A percentile compares a stretch with the other conserved stretches of the same genome.
Conservation (phyloP, 1,140 invertebrate genomes). For the Spodoptera frugiperda region DNA sequence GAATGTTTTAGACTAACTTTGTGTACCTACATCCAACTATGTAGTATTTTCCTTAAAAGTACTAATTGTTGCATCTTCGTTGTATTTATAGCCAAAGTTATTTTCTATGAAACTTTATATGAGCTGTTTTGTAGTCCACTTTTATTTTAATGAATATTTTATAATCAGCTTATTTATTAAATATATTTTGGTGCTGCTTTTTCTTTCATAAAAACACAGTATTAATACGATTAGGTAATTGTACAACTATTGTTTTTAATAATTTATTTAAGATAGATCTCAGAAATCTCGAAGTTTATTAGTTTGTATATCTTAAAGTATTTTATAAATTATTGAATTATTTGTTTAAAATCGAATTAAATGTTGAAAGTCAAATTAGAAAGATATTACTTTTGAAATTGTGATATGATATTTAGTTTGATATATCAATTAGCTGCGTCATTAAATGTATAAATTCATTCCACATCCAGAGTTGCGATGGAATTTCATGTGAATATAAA, state of each 20-base stretch:
- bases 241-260: slow-evolving; percentile 50
- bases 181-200: slow-evolving; percentile 34
- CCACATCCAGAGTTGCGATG: slow-evolving; percentile 47
- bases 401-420: slow-evolving; percentile 55
- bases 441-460: slow-evolving; percentile 40
- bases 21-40: neutral
- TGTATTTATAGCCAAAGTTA: slow-evolving; percentile 29
- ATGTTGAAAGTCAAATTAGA: slow-evolving; percentile 46
- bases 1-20: too few species aligned
- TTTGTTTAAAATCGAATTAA: slow-evolving; percentile 46
- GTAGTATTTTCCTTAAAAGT: neutral
- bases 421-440: slow-evolving; percentile 33
- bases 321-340: slow-evolving; percentile 39
- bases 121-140: neutral
- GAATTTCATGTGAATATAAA: slow-evolving; percentile 52
- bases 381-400: slow-evolving; percentile 39
- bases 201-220: slow-evolving; percentile 55
- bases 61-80: slow-evolving; percentile 9
- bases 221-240: slow-evolving; percentile 57
- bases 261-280: slow-evolving; percentile 55
- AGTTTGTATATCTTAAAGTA: slow-evolving; percentile 31
- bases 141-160: slow-evolving; percentile 2
- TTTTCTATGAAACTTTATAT: slow-evolving; percentile 20
- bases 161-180: slow-evolving; percentile 17
- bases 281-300: slow-evolving; percentile 50